Evolutionary conservation across 1,140 invertebrate genomes (phyloP), one percentile per base, ranked within the genome.

Genomic region (Hylyphantes graminicola): DNA sequence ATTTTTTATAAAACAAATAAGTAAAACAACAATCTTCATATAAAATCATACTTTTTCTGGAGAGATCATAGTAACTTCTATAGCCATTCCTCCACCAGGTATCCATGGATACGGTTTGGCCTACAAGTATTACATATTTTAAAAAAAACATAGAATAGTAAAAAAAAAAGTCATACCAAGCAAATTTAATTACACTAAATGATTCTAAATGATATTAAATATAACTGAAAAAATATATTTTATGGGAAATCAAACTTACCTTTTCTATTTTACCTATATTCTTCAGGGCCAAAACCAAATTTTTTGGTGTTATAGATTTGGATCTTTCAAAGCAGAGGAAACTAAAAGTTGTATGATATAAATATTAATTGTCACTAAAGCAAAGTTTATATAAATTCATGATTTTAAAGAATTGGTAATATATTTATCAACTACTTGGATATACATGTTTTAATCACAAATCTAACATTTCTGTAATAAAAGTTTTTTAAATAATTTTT

Each of bases 291-390:
- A 91, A 88, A 10, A 90, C 89, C 75, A 91, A 87, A 86, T 91
- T 91, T 85, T 89, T 90, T 19, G 87, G 86, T 13, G 89, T 89
- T 35, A 89, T 88, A 50, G 87, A 88, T 86, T 89, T 90, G 61
- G 88, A 90, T 82, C 90, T 88, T 85, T 90, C 90, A 89, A 91
- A 91, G 86, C 90, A 91, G 48, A 91, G 86, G 80, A 90, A 91
- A 86, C 90, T 91, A 87, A 10, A 89, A 88, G 54, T 53, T 64
- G 64, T 54, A 82, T 1, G 50, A 53, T 1, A 2, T 35, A 35
- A 35, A 35, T 35, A 35, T 35, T 35, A 5, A 35, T 1, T 2
- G 35, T 35, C 35, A 35, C 35, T 2, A 35, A 35, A 35, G 35
- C 35, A 35, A 35, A 35, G 35, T 35, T 35, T 35, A 35, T 1